Evolutionary conservation across 1,140 invertebrate genomes (phyloP), one percentile per base, ranked within the genome.

Genomic region (Paramacrobiotus metropolitanus): DNA sequence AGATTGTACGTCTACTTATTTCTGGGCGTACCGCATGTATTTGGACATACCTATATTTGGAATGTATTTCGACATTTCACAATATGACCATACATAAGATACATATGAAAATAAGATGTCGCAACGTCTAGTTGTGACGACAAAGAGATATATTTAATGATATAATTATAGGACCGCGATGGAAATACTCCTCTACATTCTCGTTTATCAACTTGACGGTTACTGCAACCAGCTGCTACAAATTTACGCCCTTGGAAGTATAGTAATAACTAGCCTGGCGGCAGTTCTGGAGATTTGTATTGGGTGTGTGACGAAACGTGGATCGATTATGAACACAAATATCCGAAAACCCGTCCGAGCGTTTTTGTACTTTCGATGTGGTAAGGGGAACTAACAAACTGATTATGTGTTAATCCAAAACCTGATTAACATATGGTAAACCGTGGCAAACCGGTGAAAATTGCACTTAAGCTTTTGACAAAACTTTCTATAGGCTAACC

Each of bases 241-340:
- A 24, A 28, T 55, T 24, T 24, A 55, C 4, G 24, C 48, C 9
- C 9, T 55, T 9, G 48, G 48, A 55, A 85, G 87, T 70, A 70
- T 85, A 61, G 77, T 77, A 28, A 79, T 88, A 65, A 75, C 84
- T 64, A 68, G 74, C 65, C 76, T 78, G 60, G 82, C 81, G 55
- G 77, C 85, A 68, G 67, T 82, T 30, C 75, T 84, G 48, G 87
- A 90, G 72, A 74, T 81, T 48, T 77, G 76, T 62, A 83, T 90
- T 63, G 82, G 82, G 64, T 75, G 81, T 64, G 77, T 86, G 59
- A 84, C 86, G 59, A 80, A 86, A 71, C 75, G 83, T 62, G 87
- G 87, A 60, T 84, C 83, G 65, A 90, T 90, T 66, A 75, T 90
- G 60, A 80, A 87, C 67, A 82, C 82, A 1, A 55, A 55, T 18